A percentile compares a stretch with the other conserved stretches of the same genome.
Conservation (phyloP, 2,113 vertebrate species). For the Typhlomys cinereus region DNA sequence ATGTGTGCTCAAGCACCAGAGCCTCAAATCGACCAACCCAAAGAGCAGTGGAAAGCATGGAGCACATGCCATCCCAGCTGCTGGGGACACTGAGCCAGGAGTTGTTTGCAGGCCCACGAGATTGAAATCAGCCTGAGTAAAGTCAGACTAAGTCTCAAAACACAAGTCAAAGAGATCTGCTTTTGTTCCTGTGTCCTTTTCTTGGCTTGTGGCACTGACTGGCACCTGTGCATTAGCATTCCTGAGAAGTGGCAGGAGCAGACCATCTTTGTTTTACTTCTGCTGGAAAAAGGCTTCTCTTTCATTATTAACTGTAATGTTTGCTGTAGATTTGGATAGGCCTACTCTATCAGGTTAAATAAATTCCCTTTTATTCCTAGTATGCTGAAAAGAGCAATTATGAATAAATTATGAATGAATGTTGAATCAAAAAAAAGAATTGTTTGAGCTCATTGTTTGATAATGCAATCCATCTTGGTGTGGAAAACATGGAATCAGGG, state of each 20-base stretch:
- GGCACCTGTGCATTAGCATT: neutral
- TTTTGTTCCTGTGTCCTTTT: neutral
- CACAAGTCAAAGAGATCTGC: neutral
- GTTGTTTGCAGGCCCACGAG: neutral
- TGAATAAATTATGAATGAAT: slow-evolving; percentile 21
- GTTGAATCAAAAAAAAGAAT: slow-evolving; percentile 1
- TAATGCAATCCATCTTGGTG: too few species aligned
- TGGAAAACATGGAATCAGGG: too few species aligned
- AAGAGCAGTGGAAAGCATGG: too few species aligned
- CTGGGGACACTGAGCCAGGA: neutral
- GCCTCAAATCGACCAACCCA: neutral
- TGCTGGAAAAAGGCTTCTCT: neutral
- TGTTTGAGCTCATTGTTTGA: too few species aligned
- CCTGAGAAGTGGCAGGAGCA: neutral
- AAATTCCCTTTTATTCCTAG: slow-evolving; percentile 4
- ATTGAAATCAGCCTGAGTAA: neutral
- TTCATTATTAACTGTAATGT: slow-evolving; percentile 3
- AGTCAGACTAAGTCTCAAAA: neutral
- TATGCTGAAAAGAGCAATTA: slow-evolving; percentile 49
- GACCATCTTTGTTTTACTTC: neutral
- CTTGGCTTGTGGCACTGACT: neutral
- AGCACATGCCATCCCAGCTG: neutral
- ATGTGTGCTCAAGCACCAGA: neutral
- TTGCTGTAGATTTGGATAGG: slow-evolving; percentile 22
- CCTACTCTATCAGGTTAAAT: slow-evolving; percentile 34